These are phyloP conservation scores for Lumbricus terrestris DNA, from an alignment of 2,888 invertebrate species.

Conservation along the genomic window DNA sequence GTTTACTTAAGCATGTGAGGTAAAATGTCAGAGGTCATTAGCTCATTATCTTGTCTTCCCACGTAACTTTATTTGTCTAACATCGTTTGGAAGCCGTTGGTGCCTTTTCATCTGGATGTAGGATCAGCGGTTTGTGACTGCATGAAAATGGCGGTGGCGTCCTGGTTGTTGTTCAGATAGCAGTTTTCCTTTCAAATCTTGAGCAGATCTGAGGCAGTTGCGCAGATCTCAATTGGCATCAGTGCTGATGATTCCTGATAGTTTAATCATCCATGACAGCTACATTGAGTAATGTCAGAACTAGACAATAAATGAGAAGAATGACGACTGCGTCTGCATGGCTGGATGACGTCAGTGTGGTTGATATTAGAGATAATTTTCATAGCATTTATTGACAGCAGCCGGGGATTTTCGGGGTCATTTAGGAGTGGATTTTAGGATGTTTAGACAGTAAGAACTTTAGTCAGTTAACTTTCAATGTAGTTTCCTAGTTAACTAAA, in stretches of 20 bases:
- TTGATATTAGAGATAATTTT: neutral
- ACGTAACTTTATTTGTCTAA: conserved; percentile 3
- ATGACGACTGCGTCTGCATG: neutral
- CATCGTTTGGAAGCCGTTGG: conserved; percentile 3
- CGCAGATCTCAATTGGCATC: neutral
- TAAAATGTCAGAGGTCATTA: conserved; percentile 3
- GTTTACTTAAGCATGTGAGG: neutral
- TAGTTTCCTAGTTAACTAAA: neutral
- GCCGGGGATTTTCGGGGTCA: neutral
- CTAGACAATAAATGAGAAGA: neutral
- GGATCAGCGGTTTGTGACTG: neutral
- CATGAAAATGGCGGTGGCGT: no score
- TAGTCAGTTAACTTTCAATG: neutral
- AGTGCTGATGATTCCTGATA: neutral
- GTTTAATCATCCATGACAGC: neutral
- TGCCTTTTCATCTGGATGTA: neutral
- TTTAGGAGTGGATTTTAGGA: neutral
- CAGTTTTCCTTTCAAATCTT: neutral
- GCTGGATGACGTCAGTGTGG: neutral
- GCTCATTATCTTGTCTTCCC: neutral
- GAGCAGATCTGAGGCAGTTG: neutral
- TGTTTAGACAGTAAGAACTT: neutral
- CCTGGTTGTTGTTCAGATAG: neutral
- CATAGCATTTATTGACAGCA: neutral
- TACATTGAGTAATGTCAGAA: neutral